Base-by-base conservation (phyloP, 2,797 vertebrate species). In the Lagocephalus sceleratus region DNA sequence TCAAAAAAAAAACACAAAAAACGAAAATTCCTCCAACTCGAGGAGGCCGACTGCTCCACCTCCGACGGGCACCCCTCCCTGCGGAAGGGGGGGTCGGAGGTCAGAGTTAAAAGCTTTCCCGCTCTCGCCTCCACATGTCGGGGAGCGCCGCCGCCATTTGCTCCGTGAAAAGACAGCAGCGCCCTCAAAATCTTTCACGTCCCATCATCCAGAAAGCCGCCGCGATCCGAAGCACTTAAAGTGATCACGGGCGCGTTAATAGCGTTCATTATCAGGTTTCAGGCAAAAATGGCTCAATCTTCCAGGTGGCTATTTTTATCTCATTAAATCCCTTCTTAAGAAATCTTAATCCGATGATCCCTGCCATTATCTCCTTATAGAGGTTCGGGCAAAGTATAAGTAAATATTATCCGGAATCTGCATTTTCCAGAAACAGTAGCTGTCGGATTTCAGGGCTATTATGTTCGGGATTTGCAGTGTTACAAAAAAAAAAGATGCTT, bases 51-150 rank as follows among this genome's bases (percentile, higher is more conserved):
- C n/a, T n/a, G n/a, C n/a, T n/a, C n/a, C n/a, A n/a, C n/a, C n/a
- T n/a, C n/a, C n/a, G n/a, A n/a, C n/a, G n/a, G n/a, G n/a, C n/a
- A n/a, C n/a, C n/a, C n/a, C n/a, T n/a, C n/a, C n/a, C n/a, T n/a
- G n/a, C n/a, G n/a, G 25, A 2, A 1, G 25, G 4, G 8, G 25
- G 25, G 8, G 25, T 25, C 25, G 8, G 25, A 25, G 25, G 25
- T 25, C 25, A 25, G 25, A 72, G 53, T 53, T 73, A 75, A 74
- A 83, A 82, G 78, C 71, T 68, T 81, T 81, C 69, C 69, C 60
- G 40, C 68, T 66, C 68, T 70, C 54, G 69, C 68, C 39, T 74
- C 57, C n/a, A n/a, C n/a, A 39, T 53, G 59, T 38, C 58, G 60
- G 58, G 76, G 48, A 60, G 64, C 73, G 43, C 46, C 5, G 1